Base-by-base conservation (phyloP, 2,113 vertebrate species). In the Actenoides hombroni region DNA sequence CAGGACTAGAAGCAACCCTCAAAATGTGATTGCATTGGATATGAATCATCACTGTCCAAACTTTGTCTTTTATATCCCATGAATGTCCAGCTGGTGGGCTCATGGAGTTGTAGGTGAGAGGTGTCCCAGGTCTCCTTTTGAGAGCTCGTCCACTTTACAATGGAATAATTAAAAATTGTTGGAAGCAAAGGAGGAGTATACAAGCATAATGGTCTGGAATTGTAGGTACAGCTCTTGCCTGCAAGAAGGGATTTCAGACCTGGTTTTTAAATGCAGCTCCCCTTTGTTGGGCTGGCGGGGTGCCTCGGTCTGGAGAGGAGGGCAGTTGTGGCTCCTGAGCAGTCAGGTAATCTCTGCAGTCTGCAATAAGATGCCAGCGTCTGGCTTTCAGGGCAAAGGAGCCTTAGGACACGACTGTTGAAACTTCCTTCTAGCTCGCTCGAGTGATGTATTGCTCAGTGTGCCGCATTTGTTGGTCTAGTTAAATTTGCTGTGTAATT, bases 221-320 rank as follows among this genome's bases (percentile, higher is more conserved):
- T 80, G 33, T 14, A 60, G 15, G 70, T 74, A 26, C 39, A 79
- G 42, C 56, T 84, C 56, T 28, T 64, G 51, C 26, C 56, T 93
- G 10, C 19, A 49, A 54, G 56, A 63, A 49, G 37, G 20, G 11
- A 42, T 86, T 88, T 70, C 63, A 57, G 17, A 14, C 44, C 31
- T 67, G 60, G 3, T 63, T 74, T 94, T 37, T 20, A 42, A 44
- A 35, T 26, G 60, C 60, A 67, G 21, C 80, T 69, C 25, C 2
- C 2, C 44, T 44, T 61, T 0, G 0, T 5, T 59, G 29, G 56
- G 54, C 44, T 54, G 79, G n/a, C 4, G 1, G 33, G 33, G 21
- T 70, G 37, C 61, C 29, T 83, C 5, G 0, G 40, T 48, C 53
- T 42, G 31, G 61, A 78, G 60, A 56, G 35, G 76, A 51, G 31